Evolutionary conservation across 2,797 vertebrate species (phyloP), one percentile per base, ranked within the genome.

Genomic region (Sternotherus odoratus): DNA sequence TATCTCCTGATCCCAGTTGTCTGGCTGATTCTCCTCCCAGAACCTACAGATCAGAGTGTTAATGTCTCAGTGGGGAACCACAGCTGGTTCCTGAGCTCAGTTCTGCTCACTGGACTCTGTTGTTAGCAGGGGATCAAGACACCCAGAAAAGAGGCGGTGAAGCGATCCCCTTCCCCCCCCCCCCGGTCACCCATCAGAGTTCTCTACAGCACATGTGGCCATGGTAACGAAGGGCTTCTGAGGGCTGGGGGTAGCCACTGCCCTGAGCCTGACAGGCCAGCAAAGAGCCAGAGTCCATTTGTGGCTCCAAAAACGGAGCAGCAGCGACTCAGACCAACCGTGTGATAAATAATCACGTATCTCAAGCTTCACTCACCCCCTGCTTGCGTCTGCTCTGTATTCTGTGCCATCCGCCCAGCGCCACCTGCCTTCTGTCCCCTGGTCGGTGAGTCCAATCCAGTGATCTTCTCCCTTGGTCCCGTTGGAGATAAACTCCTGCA

Each of bases 391-490:
- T 2, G 0, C 3, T 33, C 8, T 54, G 56, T 89, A 97, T 3
- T 81, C 74, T 24, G 94, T 92, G 43, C 91, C 91, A 3, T 97
- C 95, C 26, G 9, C 53, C 96, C 96, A 97, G 26, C 3, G 28
- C 96, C 96, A 97, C 50, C 1, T 2, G 23, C 92, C 94, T 74
- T 96, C 94, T 0, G 5, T 39, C 16, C n/a, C 46, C 1, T 3
- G 33, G 80, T 96, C 96, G 0, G 85, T 95, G 77, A 97, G 97
- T 17, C 96, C 94, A 2, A 96, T 96, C 96, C 96, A 97, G 83
- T 95, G 12, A 51, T 26, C 1, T 10, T 4, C 7, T 9, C 19
- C 5, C 1, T 26, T 23, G 1, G 85, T 92, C 53, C 16, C 43
- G 11, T 5, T 23, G 12, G 1, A 3, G 82, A 97, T 83, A 82